phyloP scores from a whole-genome alignment of 2,113 vertebrate genomes.

The Ancistrus triradiatus region DNA sequence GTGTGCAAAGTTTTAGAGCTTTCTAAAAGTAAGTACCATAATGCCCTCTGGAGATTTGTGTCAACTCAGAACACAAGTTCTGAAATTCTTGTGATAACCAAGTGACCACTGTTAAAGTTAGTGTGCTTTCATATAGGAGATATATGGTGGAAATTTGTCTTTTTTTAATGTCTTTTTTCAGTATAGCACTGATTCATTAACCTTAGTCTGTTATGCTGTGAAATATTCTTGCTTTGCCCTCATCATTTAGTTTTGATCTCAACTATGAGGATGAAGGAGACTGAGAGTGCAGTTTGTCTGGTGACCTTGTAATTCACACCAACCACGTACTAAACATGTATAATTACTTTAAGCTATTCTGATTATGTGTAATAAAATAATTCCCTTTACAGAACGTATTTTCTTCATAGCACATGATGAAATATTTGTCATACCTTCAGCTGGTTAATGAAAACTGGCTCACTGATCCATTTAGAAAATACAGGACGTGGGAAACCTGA shows the following conservation, averaged over 20 bases:
- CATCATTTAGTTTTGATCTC: constrained; percentile 7
- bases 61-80: too few relatives aligned
- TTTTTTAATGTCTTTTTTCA: constrained; percentile 26
- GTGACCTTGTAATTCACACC: constrained; percentile 19
- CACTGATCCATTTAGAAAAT: constrained; percentile 11
- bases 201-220: too few relatives aligned
- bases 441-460: constrained; percentile 24
- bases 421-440: constrained; percentile 3
- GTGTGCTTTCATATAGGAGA: too few relatives aligned
- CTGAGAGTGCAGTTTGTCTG: neutral
- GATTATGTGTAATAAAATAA: constrained; percentile 21
- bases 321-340: neutral
- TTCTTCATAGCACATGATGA: constrained; percentile 23
- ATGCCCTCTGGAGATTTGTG: too few relatives aligned
- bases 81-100: too few relatives aligned
- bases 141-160: constrained; percentile 5
- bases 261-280: neutral
- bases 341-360: neutral
- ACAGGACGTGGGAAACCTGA: constrained; percentile 42
- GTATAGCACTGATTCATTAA: constrained; percentile 24
- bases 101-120: too few relatives aligned
- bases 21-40: too few relatives aligned
- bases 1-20: too few relatives aligned
- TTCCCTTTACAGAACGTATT: constrained; percentile 17
- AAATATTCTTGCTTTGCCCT: constrained; percentile 14